A percentile compares a stretch with the other conserved stretches of the same genome.
These are phyloP conservation scores for Petrocephalus zakoni DNA, from an alignment of 2,113 vertebrate species.

Conservation along the genomic window DNA sequence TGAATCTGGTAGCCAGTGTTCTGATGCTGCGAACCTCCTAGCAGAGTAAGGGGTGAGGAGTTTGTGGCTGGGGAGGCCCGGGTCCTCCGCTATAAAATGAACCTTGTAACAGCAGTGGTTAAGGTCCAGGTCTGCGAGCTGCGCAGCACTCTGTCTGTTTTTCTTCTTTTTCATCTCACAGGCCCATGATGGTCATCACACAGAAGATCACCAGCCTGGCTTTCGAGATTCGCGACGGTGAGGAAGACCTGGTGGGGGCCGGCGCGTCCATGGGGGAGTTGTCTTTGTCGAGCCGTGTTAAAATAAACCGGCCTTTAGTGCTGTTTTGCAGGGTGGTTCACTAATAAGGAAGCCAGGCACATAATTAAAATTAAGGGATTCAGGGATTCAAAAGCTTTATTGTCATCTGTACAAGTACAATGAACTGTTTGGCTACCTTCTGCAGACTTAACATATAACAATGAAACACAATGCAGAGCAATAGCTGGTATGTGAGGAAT, in stretches of 20 bases:
- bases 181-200: constrained; percentile 99
- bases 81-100: background rate
- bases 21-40: background rate
- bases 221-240: constrained; percentile 95
- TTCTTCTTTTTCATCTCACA: constrained; percentile 39
- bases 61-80: background rate
- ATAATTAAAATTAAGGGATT: background rate
- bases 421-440: background rate
- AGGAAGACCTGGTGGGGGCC: constrained; percentile 43
- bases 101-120: background rate
- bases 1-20: background rate
- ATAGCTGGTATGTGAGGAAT: background rate
- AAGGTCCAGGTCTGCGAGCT: background rate
- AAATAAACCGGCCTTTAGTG: background rate
- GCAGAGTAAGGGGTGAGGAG: background rate
- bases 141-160: background rate
- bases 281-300: too few species aligned
- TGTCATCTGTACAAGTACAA: background rate
- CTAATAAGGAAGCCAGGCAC: background rate
- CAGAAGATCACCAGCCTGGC: constrained; percentile 99
- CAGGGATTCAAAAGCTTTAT: background rate
- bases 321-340: background rate
- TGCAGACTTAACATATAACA: background rate
- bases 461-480: background rate
- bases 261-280: background rate